These are phyloP conservation scores for Zelleria hepariella DNA, from an alignment of 2,888 invertebrate genomes.

Conservation along the genomic window DNA sequence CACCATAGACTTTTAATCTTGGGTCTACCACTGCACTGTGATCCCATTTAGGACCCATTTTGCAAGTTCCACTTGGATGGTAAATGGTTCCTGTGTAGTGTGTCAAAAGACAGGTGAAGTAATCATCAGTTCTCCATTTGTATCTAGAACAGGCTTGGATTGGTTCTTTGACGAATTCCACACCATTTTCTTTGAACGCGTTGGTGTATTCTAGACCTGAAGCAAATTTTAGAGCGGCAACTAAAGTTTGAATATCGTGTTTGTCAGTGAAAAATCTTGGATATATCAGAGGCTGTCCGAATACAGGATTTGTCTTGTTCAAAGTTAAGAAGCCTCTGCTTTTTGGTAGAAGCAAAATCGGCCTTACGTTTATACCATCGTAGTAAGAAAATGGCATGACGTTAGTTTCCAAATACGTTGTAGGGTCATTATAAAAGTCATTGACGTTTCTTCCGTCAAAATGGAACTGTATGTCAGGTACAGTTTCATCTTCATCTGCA, in stretches of 20 bases:
- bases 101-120: slow-evolving; percentile 76
- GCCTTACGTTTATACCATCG: slow-evolving; percentile 72
- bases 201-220: slow-evolving; percentile 69
- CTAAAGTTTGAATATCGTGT: slow-evolving; percentile 73
- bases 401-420: slow-evolving; percentile 47
- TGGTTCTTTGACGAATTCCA: slow-evolving; percentile 63
- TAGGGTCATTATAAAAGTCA: slow-evolving; percentile 72
- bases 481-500: slow-evolving; percentile 50
- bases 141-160: slow-evolving; percentile 69
- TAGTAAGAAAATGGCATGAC: slow-evolving; percentile 72
- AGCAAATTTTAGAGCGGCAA: slow-evolving; percentile 73
- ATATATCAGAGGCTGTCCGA: slow-evolving; percentile 78
- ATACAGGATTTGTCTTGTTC: slow-evolving; percentile 76
- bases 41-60: slow-evolving; percentile 50
- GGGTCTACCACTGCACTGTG: slow-evolving; percentile 45
- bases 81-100: slow-evolving; percentile 73
- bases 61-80: slow-evolving; percentile 52
- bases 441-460: slow-evolving; percentile 69
- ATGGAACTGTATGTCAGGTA: slow-evolving; percentile 77
- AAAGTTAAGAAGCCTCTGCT: slow-evolving; percentile 75
- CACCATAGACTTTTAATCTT: slow-evolving; percentile 41
- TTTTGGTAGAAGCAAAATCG: slow-evolving; percentile 72
- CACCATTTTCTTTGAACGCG: slow-evolving; percentile 66
- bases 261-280: slow-evolving; percentile 76
- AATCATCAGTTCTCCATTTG: slow-evolving; percentile 71